A percentile compares a stretch with the other conserved stretches of the same genome.
phyloP scores from a whole-genome alignment of 2,888 invertebrate species.

The Pachydiplax longipennis region DNA sequence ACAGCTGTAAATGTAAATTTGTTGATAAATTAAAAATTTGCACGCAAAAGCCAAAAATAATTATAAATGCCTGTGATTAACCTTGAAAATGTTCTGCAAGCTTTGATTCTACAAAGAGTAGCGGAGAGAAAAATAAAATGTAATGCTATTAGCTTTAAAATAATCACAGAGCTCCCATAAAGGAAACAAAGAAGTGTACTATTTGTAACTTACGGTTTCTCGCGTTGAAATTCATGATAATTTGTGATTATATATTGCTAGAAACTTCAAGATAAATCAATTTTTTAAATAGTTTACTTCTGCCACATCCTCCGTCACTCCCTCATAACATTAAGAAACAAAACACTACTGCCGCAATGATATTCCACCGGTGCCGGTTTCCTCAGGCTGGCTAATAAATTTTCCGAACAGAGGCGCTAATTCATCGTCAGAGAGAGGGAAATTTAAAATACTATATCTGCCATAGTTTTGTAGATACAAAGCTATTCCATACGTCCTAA shows the following conservation, averaged over 20 bases:
- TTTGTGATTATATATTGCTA: not conserved
- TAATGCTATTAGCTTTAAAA: not conserved
- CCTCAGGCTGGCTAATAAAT: not conserved
- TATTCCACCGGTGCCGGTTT: not conserved
- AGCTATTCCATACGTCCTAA: too few relatives aligned
- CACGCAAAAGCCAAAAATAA: too few relatives aligned
- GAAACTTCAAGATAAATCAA: not conserved
- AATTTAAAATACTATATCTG: too few relatives aligned
- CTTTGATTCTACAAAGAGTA: not conserved
- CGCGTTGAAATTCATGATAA: slow-evolving; percentile 15
- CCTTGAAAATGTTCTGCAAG: not conserved
- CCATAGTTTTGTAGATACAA: too few relatives aligned
- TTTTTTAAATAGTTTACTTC: not conserved
- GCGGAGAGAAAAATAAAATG: not conserved
- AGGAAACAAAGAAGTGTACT: too few relatives aligned
- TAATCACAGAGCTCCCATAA: too few relatives aligned
- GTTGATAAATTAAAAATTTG: not conserved
- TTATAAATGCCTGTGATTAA: too few relatives aligned
- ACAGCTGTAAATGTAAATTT: not conserved
- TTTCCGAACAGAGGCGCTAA: too few relatives aligned
- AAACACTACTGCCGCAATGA: not conserved
- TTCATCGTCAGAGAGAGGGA: too few relatives aligned
- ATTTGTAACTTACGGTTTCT: not conserved
- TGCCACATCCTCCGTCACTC: slow-evolving; percentile 12
- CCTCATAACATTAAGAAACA: not conserved